Percentiles rank a stretch among this genome's conserved stretches.
phyloP scores from a whole-genome alignment of 2,888 invertebrate species.

The Subacronicta megacephala region DNA sequence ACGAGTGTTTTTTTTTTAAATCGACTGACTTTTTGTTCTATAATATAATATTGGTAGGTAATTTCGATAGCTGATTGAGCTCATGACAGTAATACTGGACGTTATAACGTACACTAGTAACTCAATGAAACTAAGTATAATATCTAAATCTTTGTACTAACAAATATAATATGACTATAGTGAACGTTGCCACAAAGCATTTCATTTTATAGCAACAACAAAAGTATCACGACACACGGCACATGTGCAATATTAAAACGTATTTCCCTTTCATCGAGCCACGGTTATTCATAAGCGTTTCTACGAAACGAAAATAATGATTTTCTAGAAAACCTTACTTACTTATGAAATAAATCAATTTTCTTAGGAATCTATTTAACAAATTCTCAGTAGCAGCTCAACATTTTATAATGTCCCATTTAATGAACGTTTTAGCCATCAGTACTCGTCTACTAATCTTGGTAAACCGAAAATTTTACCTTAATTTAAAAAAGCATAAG shows the following conservation, averaged over 20 bases:
- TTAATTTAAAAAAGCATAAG: too few species aligned
- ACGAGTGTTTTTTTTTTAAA: too few species aligned
- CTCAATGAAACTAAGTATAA: not conserved
- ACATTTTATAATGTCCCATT: too few species aligned
- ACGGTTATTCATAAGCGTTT: not conserved
- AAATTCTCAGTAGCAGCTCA: not conserved
- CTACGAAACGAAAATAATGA: not conserved
- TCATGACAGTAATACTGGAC: too few species aligned
- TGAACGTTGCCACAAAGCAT: not conserved
- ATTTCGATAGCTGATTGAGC: too few species aligned
- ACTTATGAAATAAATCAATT: not conserved
- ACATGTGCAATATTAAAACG: not conserved
- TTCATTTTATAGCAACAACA: conserved; percentile 9
- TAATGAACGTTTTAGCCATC: too few species aligned
- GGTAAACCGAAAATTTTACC: too few species aligned
- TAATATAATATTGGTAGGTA: too few species aligned
- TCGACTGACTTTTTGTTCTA: too few species aligned
- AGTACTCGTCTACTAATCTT: too few species aligned
- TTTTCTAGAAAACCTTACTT: not conserved
- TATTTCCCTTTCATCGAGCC: conserved; percentile 1
- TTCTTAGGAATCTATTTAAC: not conserved
- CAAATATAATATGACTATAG: conserved; percentile 3
- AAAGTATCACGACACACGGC: not conserved
- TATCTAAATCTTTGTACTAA: not conserved
- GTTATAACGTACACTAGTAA: not conserved